Evolutionary conservation across 2,797 vertebrate species (phyloP), one percentile per base, ranked within the genome.

Genomic region (Sebastes kiyomatsui): DNA sequence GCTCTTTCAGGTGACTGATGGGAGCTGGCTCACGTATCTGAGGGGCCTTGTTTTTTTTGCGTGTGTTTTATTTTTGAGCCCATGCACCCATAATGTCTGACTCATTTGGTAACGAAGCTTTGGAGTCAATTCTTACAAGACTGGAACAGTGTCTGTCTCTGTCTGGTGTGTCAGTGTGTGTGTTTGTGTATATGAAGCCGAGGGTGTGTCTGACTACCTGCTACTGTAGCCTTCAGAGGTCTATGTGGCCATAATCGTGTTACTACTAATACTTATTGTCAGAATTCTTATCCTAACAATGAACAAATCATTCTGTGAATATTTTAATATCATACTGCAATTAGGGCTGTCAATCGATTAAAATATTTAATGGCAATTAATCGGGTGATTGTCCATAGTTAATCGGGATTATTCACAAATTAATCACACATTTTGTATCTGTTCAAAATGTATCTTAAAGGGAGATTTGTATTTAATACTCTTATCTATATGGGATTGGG

Each of bases 71-170:
- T 73, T 65, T 82, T 75, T 79, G 35, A 80, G 79, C 67, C 52
- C 25, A 33, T 72, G 75, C 64, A 42, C 30, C 61, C 75, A 33
- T 49, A 80, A 70, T 4, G 58, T 83, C 77, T 82, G 86, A 84
- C 61, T 89, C 82, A 79, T 84, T 82, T 62, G 14, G 70, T 67
- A 64, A 75, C 68, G 77, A 82, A 75, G 72, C 69, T 80, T 83
- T 79, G 75, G 77, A 81, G 74, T 77, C 30, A 54, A 72, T 80
- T 84, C 46, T 72, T 72, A 81, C 56, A 83, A 81, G 66, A 75
- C 74, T 70, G 55, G 27, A 68, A 28, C 60, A 77, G 52, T 58
- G 38, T 74, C 71, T 68, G 23, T 80, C 72, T 83, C 73, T 78
- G 72, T 79, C 64, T 77, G 6, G 52, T 67, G 61, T 55, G 28